A percentile compares a stretch with the other conserved stretches of the same genome.
phyloP scores from a whole-genome alignment of 1,140 invertebrate genomes.

The Telenomus remus region DNA sequence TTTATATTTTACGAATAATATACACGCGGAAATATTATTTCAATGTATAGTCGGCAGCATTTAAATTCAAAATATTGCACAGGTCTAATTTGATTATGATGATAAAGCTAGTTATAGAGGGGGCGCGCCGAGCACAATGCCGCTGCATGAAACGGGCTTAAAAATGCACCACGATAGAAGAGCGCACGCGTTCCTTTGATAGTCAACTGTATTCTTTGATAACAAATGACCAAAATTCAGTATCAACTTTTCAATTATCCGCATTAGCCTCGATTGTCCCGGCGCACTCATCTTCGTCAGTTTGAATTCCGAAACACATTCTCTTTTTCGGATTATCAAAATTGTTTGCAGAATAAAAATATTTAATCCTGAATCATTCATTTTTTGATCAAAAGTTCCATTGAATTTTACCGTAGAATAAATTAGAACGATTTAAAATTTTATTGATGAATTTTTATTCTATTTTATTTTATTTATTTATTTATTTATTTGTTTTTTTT shows the following conservation, averaged over 20 bases:
- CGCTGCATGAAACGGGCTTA: constrained; percentile 4
- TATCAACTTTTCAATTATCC: too few species aligned
- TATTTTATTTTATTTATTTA: too few species aligned
- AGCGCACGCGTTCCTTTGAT: constrained; percentile 4
- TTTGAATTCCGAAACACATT: too few species aligned
- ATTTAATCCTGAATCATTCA: too few species aligned
- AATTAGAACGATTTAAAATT: too few species aligned
- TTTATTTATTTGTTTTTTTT: too few species aligned
- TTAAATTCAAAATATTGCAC: constrained; percentile 47
- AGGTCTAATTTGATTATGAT: constrained; percentile 41
- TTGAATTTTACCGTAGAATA: too few species aligned
- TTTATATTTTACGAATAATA: constrained; percentile 46
- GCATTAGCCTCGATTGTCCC: background rate
- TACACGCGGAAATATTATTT: constrained; percentile 27
- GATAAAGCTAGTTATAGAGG: constrained; percentile 42
- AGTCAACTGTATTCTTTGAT: constrained; percentile 12
- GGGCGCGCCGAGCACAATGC: constrained; percentile 6
- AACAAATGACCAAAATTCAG: background rate
- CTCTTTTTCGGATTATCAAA: too few species aligned
- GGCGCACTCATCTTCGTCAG: too few species aligned
- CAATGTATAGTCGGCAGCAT: constrained; percentile 23
- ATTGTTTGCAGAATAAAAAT: too few species aligned
- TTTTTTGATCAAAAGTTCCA: too few species aligned
- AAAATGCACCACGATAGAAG: constrained; percentile 9
- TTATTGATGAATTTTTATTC: too few species aligned